Evolutionary conservation across 1,140 invertebrate species (phyloP).

Genomic region (Drosophila mayri): DNA sequence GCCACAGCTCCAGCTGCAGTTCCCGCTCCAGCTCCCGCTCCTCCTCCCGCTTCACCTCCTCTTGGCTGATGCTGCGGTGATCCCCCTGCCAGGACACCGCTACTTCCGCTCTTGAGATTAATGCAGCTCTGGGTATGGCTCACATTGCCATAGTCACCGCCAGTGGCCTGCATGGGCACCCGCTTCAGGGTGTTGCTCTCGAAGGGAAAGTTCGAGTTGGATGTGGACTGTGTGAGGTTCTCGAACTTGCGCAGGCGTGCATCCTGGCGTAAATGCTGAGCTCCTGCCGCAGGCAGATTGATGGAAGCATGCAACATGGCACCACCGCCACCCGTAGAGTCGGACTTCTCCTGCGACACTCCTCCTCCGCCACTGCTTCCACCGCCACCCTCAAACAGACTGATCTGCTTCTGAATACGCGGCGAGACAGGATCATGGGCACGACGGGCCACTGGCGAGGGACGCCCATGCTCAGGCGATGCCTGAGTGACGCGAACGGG

Average conservation of each 20-base stretch:
- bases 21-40: background rate
- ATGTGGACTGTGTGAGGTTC: slow-evolving; percentile 78
- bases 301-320: slow-evolving; percentile 70
- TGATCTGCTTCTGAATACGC: slow-evolving; percentile 80
- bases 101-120: slow-evolving; percentile 68
- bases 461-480: slow-evolving; percentile 57
- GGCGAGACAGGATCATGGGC: slow-evolving; percentile 73
- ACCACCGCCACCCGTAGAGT: slow-evolving; percentile 29
- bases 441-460: slow-evolving; percentile 40
- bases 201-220: slow-evolving; percentile 80
- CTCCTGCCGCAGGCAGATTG: slow-evolving; percentile 62
- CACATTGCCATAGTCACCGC: slow-evolving; percentile 60
- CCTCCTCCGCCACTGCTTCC: background rate
- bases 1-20: slow-evolving; percentile 1
- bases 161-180: slow-evolving; percentile 55
- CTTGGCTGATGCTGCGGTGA: slow-evolving; percentile 55
- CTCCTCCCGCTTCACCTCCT: background rate
- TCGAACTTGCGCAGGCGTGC: slow-evolving; percentile 74
- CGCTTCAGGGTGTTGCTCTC: slow-evolving; percentile 79
- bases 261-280: slow-evolving; percentile 70
- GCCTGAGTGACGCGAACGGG: slow-evolving; percentile 60
- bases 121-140: slow-evolving; percentile 79
- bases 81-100: slow-evolving; percentile 26
- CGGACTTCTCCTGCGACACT: slow-evolving; percentile 3
- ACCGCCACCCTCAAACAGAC: slow-evolving; percentile 67